Base-by-base conservation (phyloP, 2,113 vertebrate genomes). In the Symphodus melops region DNA sequence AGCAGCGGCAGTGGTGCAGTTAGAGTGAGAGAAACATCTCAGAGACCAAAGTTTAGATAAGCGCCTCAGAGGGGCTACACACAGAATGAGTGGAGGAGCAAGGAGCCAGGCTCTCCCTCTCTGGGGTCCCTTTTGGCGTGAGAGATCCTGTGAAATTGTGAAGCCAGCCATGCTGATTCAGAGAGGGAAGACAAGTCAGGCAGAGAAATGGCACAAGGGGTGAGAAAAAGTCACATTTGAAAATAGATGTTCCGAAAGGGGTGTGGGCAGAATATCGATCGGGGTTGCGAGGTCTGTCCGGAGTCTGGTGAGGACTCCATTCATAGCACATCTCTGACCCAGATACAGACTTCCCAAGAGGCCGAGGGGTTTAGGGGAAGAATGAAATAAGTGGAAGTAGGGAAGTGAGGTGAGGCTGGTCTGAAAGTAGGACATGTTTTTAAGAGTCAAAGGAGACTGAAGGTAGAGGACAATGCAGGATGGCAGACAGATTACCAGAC, bases 321-420 rank as follows among this genome's bases (percentile, higher is more conserved):
- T 90, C 90, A 88, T 86, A 76, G 82, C 73, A 83, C 86, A 90
- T 91, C 86, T 64, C 86, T 92, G 92, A 92, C 92, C 92, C 90
- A 93, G 77, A 91, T 92, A 86, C 74, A 72, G 74, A 52, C 78
- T 73, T 87, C 90, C 90, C 91, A 84, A 72, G 85, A 88, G 91
- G 79, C 59, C 44, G 65, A 71, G 21, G 44, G 83, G 72, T 79
- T 90, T 61, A 72, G 54, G 58, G 75, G 75, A 84, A 84, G 74
- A 89, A 79, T 83, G 65, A 88, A 81, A 88, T 65, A 80, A 80
- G 75, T 79, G 87, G 80, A 89, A 77, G 72, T 64, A 86, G 64
- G 81, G 64, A 84, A 86, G 76, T 60, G 72, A 89, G 67, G 74
- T 42, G 54, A 83, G 42, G 59, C 70, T 11, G 55, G 65, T 69